A percentile compares a stretch with the other conserved stretches of the same genome.
Evolutionary conservation across 2,113 vertebrate species (phyloP).

Genomic region (Barnardius zonarius): DNA sequence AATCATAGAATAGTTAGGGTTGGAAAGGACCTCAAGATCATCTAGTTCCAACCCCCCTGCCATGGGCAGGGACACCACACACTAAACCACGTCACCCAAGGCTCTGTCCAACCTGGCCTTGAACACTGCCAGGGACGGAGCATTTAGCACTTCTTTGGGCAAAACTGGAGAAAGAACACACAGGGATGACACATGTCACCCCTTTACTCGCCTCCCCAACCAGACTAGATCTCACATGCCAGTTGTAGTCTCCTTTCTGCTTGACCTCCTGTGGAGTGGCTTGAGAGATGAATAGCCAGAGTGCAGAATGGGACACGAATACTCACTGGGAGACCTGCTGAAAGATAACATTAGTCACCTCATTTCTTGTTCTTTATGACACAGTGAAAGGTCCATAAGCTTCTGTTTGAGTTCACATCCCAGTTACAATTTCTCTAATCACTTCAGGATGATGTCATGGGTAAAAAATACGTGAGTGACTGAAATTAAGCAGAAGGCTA

Average conservation of each 20-base stretch:
- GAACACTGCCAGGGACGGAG: neutral
- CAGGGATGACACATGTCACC: neutral
- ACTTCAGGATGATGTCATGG: constrained; percentile 4
- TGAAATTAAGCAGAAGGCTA: constrained; percentile 11
- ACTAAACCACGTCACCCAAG: neutral
- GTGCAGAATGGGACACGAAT: neutral
- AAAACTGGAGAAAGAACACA: neutral
- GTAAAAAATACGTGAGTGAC: neutral
- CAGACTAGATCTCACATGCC: neutral
- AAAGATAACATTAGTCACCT: neutral
- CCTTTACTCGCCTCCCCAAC: neutral
- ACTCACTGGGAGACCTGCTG: neutral
- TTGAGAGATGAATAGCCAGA: neutral
- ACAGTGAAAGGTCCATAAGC: neutral
- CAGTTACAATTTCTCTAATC: constrained; percentile 18
- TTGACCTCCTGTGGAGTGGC: accelerated
- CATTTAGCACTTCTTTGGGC: neutral
- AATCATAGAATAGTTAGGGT: neutral
- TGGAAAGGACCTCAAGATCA: neutral
- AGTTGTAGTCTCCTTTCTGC: neutral
- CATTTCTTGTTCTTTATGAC: neutral
- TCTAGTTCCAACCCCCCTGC: neutral
- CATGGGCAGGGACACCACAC: neutral
- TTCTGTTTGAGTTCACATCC: constrained; percentile 12
- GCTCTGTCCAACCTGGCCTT: neutral